A percentile compares a stretch with the other conserved stretches of the same genome.
Evolutionary conservation across 2,113 vertebrate genomes (phyloP).

Genomic region (Pygoscelis antarcticus): DNA sequence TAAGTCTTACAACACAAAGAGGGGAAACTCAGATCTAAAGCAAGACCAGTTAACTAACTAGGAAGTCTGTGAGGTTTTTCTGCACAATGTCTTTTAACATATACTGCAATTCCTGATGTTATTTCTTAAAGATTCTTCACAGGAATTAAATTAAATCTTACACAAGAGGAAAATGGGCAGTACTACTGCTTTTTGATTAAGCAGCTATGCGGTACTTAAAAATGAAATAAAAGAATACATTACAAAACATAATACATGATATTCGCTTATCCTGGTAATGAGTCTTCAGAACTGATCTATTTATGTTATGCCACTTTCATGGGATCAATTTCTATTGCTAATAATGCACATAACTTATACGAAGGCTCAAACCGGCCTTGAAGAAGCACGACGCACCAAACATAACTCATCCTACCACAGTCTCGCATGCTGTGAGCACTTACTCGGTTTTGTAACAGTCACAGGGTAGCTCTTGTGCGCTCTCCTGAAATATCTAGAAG

Average conservation of each 20-base stretch:
- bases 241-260: not conserved
- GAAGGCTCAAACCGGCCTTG: not conserved
- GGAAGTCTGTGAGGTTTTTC: not conserved
- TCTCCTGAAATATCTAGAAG: not conserved
- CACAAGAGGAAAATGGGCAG: constrained; percentile 9
- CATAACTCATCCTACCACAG: not conserved
- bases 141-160: constrained; percentile 49
- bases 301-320: not conserved
- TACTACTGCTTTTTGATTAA: constrained; percentile 2
- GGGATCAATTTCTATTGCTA: constrained; percentile 5
- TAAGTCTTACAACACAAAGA: constrained; percentile 29
- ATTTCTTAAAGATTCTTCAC: constrained; percentile 27
- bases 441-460: not conserved
- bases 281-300: constrained; percentile 3
- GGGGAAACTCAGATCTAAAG: not conserved
- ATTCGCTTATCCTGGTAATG: not conserved
- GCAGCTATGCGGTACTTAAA: not conserved
- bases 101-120: constrained; percentile 18
- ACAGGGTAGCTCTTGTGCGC: not conserved
- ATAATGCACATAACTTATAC: not conserved
- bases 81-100: not conserved
- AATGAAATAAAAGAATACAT: constrained; percentile 32
- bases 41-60: constrained; percentile 17
- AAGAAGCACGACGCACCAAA: not conserved
- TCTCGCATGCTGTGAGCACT: not conserved